Evolutionary conservation across 2,888 invertebrate genomes (phyloP).

Genomic region (Lacanobia oleracea): DNA sequence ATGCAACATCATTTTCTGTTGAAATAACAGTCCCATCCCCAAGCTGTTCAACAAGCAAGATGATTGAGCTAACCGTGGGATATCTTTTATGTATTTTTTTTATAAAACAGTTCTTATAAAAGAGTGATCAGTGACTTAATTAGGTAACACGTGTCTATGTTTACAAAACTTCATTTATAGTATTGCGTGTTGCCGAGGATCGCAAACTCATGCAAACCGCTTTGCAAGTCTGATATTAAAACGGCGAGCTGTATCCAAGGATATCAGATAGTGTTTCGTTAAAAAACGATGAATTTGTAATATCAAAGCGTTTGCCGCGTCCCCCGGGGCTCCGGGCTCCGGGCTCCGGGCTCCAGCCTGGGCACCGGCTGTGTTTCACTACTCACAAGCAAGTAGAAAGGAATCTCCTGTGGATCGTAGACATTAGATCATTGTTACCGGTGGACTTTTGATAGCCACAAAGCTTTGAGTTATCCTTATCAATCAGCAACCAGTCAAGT

Average conservation of each 20-base stretch:
- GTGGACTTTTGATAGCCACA: neutral
- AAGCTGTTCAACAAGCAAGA: neutral
- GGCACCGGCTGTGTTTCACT: neutral
- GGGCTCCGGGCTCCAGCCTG: neutral
- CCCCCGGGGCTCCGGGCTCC: neutral
- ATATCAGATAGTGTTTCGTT: conserved; percentile 25
- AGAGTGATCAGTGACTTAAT: neutral
- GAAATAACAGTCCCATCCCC: neutral
- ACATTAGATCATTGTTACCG: no score
- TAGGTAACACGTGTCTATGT: no score
- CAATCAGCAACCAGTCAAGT: no score
- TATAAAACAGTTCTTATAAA: neutral
- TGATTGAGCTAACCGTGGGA: neutral
- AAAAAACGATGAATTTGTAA: conserved; percentile 23
- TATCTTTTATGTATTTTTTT: neutral
- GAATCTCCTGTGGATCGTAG: no score
- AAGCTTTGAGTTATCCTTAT: neutral
- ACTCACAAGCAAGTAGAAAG: neutral
- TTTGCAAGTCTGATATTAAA: conserved; percentile 15
- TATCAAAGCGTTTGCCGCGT: neutral
- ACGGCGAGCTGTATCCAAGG: neutral
- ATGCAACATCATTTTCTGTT: neutral
- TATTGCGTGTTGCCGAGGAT: neutral
- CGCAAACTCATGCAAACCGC: neutral
- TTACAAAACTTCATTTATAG: neutral